A percentile compares a stretch with the other conserved stretches of the same genome.
phyloP scores from a whole-genome alignment of 64 coral and sea anemone species.

The Dendronephthya gigantea region DNA sequence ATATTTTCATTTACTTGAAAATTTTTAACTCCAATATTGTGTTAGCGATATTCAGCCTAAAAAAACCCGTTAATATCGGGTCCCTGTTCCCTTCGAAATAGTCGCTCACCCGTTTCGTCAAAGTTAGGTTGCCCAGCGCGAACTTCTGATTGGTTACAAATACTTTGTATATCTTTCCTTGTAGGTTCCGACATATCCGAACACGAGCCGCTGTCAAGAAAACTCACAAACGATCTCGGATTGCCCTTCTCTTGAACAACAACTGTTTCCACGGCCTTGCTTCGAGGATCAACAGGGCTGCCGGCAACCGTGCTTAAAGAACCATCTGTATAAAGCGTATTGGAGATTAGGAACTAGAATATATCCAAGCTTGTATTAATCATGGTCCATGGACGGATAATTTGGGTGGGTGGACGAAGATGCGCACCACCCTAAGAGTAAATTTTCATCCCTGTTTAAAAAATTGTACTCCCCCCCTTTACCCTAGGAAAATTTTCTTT shows the following conservation, averaged over 20 bases:
- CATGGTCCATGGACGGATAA: no score
- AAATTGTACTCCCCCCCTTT: no score
- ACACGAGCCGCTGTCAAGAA: neutral
- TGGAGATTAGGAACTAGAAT: no score
- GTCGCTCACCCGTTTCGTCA: neutral
- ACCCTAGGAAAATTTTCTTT: no score
- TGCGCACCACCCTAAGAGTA: no score
- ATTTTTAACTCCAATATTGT: neutral
- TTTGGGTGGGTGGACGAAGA: no score
- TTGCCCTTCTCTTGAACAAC: neutral
- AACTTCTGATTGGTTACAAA: conserved; percentile 3
- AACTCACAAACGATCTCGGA: neutral
- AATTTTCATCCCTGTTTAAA: no score
- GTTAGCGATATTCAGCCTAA: neutral
- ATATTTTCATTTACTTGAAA: neutral
- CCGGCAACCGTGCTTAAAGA: neutral
- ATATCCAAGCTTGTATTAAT: no score
- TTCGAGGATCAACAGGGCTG: conserved; percentile 6
- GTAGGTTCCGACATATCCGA: neutral
- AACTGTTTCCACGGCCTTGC: neutral
- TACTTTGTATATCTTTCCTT: neutral
- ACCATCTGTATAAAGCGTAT: neutral
- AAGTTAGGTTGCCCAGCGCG: neutral
- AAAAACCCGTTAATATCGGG: neutral
- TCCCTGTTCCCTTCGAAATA: no score